Evolutionary conservation across 1,140 invertebrate species (phyloP).

Genomic region (Ceratina calcarata): DNA sequence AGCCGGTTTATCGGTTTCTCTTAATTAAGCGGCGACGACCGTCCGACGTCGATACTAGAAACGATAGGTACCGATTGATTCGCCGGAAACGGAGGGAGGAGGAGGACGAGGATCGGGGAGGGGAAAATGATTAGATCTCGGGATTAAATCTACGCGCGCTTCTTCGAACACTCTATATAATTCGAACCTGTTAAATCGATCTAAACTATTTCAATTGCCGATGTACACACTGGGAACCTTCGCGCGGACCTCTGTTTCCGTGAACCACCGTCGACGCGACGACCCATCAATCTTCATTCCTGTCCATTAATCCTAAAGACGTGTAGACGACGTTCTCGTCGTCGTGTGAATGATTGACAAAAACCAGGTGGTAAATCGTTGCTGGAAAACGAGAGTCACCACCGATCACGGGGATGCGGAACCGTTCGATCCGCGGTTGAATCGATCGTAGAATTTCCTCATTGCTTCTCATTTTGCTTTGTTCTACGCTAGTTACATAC

Average conservation of each 20-base stretch:
- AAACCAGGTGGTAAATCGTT: constrained; percentile 5
- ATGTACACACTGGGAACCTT: constrained; percentile 25
- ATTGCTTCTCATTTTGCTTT: too few relatives aligned
- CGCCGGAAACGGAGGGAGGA: too few relatives aligned
- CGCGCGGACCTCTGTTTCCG: constrained; percentile 1
- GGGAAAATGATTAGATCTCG: not conserved
- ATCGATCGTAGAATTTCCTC: too few relatives aligned
- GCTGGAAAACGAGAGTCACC: not conserved
- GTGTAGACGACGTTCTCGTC: not conserved
- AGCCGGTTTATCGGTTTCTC: constrained; percentile 31
- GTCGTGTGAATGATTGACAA: not conserved
- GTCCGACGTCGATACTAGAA: not conserved
- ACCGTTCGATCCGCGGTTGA: too few relatives aligned
- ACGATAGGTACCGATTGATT: constrained; percentile 9
- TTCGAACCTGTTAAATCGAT: constrained; percentile 54
- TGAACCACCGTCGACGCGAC: constrained; percentile 14
- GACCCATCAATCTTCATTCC: constrained; percentile 44
- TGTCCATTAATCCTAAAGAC: constrained; percentile 30
- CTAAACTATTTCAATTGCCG: constrained; percentile 62
- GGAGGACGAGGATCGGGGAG: too few relatives aligned
- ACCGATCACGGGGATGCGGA: not conserved
- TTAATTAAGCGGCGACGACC: constrained; percentile 25
- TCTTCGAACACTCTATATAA: constrained; percentile 60
- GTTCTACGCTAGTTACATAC: too few relatives aligned
- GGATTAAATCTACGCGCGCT: constrained; percentile 11